Evolutionary conservation across 1,140 invertebrate genomes (phyloP).

Genomic region (Diorhabda sublineata): DNA sequence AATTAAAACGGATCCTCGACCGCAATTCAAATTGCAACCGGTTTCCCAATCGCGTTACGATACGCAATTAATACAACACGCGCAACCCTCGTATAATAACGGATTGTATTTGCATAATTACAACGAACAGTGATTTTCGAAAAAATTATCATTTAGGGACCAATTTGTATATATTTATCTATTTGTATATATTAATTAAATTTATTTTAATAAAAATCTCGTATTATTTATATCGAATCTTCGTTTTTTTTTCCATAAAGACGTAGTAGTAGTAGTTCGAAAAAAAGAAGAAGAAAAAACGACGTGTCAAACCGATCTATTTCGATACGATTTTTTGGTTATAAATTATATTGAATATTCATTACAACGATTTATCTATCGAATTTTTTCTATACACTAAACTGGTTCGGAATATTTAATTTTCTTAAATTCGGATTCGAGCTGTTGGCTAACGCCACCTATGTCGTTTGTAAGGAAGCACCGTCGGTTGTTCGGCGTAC

Average conservation of each 20-base stretch:
- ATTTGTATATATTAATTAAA: background rate
- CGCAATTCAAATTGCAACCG: background rate
- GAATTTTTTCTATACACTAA: too few relatives aligned
- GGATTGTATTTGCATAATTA: background rate
- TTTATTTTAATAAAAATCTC: background rate
- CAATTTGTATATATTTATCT: background rate
- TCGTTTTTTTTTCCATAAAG: background rate
- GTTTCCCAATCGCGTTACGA: background rate
- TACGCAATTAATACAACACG: background rate
- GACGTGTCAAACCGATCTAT: too few relatives aligned
- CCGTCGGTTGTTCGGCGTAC: background rate
- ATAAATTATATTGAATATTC: too few relatives aligned
- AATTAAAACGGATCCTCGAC: background rate
- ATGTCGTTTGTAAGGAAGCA: too few relatives aligned
- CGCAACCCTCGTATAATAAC: background rate
- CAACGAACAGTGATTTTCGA: background rate
- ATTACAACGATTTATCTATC: too few relatives aligned
- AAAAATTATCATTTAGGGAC: background rate
- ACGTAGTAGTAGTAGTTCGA: too few relatives aligned
- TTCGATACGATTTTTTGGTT: too few relatives aligned
- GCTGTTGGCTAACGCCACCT: conserved; percentile 10
- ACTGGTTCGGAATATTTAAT: too few relatives aligned
- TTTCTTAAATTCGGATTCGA: too few relatives aligned
- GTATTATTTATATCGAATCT: background rate
- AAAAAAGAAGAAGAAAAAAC: too few relatives aligned